Evolutionary conservation across 2,888 invertebrate species (phyloP), one percentile per base, ranked within the genome.

Genomic region (Pterostichus madidus): DNA sequence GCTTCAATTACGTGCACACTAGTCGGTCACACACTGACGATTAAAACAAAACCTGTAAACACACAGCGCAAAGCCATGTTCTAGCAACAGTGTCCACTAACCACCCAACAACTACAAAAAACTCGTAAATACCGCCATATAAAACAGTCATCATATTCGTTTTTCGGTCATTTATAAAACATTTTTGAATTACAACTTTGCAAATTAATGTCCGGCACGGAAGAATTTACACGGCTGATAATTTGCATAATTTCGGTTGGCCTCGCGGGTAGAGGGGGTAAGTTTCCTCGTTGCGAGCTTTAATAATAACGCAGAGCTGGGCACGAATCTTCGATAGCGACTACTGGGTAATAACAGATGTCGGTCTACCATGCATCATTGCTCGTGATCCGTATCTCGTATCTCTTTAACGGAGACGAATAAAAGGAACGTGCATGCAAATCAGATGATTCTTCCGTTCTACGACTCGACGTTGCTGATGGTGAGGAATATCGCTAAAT

Each of bases 191-290:
- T 78, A 78, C 39, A 78, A 59, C 59, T 59, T 78, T 13, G 59
- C 17, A 59, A 78, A 78, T 78, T 59, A 78, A 78, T 44, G 78
- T 78, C 44, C 44, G 78, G 59, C 78, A 71, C 68, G 68, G 68
- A 71, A 71, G 68, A 71, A 71, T 71, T 71, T 71, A 71, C 44
- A 59, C 56, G 56, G 78, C 17, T 44, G 61, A 78, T 78, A 78
- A 78, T 78, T 78, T 78, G 78, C 78, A 78, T 78, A 78, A 78
- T 78, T 78, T 78, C 44, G 78, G 78, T 13, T n/a, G 44, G 75
- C 32, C 73, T 52, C 15, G 49, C 32, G 52, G 49, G 52, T 24
- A 75, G 49, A 75, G 49, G 35, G 75, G 53, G 75, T 71, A 31
- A 31, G 15, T 75, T 75, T 75, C 52, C 75, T 75, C 75, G 75